Percentiles rank a stretch among this genome's conserved stretches.
Conservation (phyloP, 2,888 invertebrate genomes). For the Noctua comes region DNA sequence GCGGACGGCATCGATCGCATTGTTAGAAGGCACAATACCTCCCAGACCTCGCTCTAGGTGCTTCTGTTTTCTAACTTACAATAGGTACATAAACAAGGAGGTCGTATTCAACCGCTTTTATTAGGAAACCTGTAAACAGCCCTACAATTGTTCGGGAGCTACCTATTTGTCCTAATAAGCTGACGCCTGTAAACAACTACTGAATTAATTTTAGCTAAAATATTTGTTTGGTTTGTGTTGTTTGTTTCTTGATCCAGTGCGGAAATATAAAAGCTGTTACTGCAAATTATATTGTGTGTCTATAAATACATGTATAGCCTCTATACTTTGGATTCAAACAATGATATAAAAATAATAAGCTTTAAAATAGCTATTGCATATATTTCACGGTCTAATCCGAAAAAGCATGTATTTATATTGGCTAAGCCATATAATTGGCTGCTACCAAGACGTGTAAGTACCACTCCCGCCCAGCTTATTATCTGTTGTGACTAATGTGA, state of each 20-base stretch:
- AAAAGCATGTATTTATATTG: constrained; percentile 35
- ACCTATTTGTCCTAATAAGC: constrained; percentile 55
- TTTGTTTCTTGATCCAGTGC: constrained; percentile 21
- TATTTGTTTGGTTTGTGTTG: constrained; percentile 42
- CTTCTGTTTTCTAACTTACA: constrained; percentile 68
- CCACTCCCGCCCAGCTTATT: constrained; percentile 39
- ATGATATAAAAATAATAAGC: constrained; percentile 27
- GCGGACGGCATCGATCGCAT: constrained; percentile 81
- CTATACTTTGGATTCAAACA: constrained; percentile 19
- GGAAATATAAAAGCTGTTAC: constrained; percentile 35
- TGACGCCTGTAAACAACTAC: constrained; percentile 50
- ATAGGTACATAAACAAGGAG: constrained; percentile 63
- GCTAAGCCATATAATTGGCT: constrained; percentile 44
- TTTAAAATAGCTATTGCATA: constrained; percentile 26
- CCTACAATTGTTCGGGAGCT: constrained; percentile 48
- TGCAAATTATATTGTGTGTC: constrained; percentile 13
- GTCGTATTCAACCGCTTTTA: constrained; percentile 60
- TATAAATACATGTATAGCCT: constrained; percentile 1
- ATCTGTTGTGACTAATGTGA: constrained; percentile 57
- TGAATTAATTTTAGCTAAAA: constrained; percentile 50
- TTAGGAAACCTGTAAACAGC: constrained; percentile 59
- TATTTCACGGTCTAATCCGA: constrained; percentile 46
- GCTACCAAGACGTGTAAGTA: constrained; percentile 34
- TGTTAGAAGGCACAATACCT: constrained; percentile 74
- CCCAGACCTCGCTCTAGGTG: constrained; percentile 67